Base-by-base conservation (phyloP, 2,888 invertebrate genomes). In the Archaeoteleia sp. region DNA sequence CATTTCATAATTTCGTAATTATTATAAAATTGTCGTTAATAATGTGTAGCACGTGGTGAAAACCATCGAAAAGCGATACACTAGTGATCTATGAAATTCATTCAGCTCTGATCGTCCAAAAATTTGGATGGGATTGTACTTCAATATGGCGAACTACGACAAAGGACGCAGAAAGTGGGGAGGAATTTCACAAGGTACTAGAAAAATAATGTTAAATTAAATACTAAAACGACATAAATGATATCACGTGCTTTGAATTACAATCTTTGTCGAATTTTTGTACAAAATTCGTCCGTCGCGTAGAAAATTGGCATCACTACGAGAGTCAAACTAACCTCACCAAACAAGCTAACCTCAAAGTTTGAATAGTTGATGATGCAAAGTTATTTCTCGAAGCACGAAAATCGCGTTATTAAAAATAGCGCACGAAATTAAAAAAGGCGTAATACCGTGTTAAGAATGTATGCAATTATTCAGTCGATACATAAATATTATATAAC, bases 161-260 rank as follows among this genome's bases (percentile, higher is more conserved):
- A 86, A 85, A 85, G 85, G 85, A 85, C 85, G 85, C 85, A 85
- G 78, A 81, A 86, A 85, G 81, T 84, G 85, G 84, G 82, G 81
- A 84, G 82, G 75, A 78, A 82, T 79, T 84, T 83, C 81, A 80
- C 85, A 85, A 85, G 85, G 86, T 86, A 84, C 65, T 67, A 68
- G 54, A 49, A 62, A 61, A 54, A 67, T 55, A 55, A 27, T 30
- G 43, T 6, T 46, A 35, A 57, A 48, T 30, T 39, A 40, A n/a
- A 7, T 27, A 15, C 13, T 5, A 39, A 29, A 27, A 6, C 13
- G 2, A 27, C 5, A 8, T 34, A 40, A 30, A 17, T 37, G 5
- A 9, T 2, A 9, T 17, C 7, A 30, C 17, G 32, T 10, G 8
- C 9, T 29, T 42, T 13, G 6, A 8, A 2, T 17, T 2, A 23